A percentile compares a stretch with the other conserved stretches of the same genome.
phyloP scores from a whole-genome alignment of 2,113 vertebrate species.

The Dasyurus viverrinus region DNA sequence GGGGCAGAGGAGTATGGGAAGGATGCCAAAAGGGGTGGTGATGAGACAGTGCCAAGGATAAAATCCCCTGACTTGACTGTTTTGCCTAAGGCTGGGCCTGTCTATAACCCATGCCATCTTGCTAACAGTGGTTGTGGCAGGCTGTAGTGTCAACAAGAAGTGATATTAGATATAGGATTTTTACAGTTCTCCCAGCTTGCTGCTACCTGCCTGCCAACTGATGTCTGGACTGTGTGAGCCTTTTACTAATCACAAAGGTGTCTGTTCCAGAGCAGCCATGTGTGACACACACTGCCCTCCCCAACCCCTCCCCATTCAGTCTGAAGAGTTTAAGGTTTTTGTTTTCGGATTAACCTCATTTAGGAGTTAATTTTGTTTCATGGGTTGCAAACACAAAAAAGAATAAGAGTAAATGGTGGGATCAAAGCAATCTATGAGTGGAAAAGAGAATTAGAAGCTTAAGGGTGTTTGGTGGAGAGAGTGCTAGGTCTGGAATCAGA shows the following conservation, averaged over 20 bases:
- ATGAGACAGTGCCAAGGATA: background rate
- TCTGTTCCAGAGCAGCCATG: background rate
- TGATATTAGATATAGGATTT: background rate
- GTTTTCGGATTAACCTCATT: background rate
- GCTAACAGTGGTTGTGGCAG: background rate
- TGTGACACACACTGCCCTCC: background rate
- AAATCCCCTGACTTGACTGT: background rate
- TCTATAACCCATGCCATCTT: background rate
- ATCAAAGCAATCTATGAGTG: background rate
- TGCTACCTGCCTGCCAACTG: background rate
- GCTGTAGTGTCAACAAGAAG: background rate
- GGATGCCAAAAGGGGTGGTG: background rate
- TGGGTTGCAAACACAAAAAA: background rate
- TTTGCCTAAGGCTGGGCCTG: background rate
- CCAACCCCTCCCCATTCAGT: background rate
- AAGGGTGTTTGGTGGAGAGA: background rate
- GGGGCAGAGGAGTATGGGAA: background rate
- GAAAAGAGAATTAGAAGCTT: background rate
- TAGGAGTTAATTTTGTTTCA: background rate
- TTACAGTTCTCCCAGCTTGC: background rate
- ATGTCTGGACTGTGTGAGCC: background rate
- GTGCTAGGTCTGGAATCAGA: background rate
- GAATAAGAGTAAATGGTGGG: background rate
- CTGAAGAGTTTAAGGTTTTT: background rate
- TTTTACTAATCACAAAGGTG: background rate